Percentiles rank a stretch among this genome's conserved stretches.
These are phyloP conservation scores for Ethmia dodecea DNA, from an alignment of 2,888 invertebrate genomes.

Conservation along the genomic window DNA sequence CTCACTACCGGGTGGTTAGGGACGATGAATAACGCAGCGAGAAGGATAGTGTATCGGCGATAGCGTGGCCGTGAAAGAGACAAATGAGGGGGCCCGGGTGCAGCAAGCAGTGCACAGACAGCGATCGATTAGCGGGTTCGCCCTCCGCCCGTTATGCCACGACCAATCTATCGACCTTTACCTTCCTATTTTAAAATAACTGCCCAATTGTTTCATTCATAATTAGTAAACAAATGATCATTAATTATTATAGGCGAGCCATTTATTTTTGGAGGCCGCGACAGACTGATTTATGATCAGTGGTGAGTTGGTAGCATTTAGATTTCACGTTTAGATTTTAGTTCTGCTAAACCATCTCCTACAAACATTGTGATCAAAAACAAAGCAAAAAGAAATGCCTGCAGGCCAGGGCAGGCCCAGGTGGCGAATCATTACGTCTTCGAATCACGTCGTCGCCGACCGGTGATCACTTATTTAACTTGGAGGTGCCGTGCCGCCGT, in stretches of 20 bases:
- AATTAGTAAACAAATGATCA: constrained; percentile 31
- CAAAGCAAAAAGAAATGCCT: constrained; percentile 15
- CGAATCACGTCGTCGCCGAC: constrained; percentile 56
- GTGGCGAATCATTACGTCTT: constrained; percentile 40
- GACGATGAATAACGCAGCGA: constrained; percentile 69
- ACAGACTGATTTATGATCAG: constrained; percentile 9
- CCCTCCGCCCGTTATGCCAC: constrained; percentile 48
- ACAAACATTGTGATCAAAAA: no score
- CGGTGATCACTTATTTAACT: constrained; percentile 75
- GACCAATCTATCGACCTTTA: constrained; percentile 65
- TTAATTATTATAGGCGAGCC: constrained; percentile 22
- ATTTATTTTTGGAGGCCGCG: constrained; percentile 1
- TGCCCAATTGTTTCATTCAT: constrained; percentile 43
- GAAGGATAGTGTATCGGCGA: constrained; percentile 53
- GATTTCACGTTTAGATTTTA: no score
- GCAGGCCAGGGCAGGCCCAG: constrained; percentile 31
- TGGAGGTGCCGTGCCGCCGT: constrained; percentile 57
- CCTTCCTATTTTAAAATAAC: constrained; percentile 53
- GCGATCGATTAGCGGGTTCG: constrained; percentile 69
- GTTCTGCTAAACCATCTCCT: no score
- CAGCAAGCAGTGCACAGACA: constrained; percentile 64
- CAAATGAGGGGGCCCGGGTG: constrained; percentile 48
- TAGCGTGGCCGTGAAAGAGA: constrained; percentile 47
- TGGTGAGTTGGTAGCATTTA: no score
- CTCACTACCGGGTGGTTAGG: constrained; percentile 69